phyloP scores from a whole-genome alignment of 64 coral and sea anemone species.

The Porites lutea region DNA sequence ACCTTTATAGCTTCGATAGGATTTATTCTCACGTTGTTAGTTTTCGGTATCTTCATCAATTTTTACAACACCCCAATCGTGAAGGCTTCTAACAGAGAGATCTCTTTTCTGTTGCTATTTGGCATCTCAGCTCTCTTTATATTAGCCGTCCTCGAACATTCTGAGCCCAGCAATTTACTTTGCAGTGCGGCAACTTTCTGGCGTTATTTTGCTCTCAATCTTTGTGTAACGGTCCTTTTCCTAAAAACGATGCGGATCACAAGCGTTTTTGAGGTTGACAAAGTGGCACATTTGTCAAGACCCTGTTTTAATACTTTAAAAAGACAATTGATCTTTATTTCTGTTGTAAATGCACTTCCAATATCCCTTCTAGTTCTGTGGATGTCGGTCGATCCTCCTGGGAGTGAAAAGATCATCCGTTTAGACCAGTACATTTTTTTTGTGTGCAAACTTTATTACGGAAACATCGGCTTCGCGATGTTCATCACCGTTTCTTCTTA shows the following conservation, averaged over 20 bases:
- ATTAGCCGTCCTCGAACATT: constrained; percentile 55
- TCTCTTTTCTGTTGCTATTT: constrained; percentile 57
- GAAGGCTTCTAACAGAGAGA: constrained; percentile 71
- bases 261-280: constrained; percentile 50
- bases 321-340: background rate
- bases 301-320: constrained; percentile 40
- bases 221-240: constrained; percentile 35
- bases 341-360: background rate
- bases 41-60: constrained; percentile 49
- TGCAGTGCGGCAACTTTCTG: constrained; percentile 21
- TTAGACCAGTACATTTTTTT: constrained; percentile 51
- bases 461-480: background rate
- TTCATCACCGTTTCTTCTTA: constrained; percentile 40
- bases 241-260: constrained; percentile 73
- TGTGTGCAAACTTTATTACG: constrained; percentile 21
- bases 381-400: constrained; percentile 41
- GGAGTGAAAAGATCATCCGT: constrained; percentile 11
- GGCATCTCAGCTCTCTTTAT: constrained; percentile 49
- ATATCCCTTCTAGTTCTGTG: background rate
- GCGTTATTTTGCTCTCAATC: constrained; percentile 47
- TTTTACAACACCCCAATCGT: constrained; percentile 78
- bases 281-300: constrained; percentile 11
- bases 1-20: constrained; percentile 50
- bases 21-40: constrained; percentile 6
- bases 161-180: constrained; percentile 20